A percentile compares a stretch with the other conserved stretches of the same genome.
phyloP scores from a whole-genome alignment of 2,797 vertebrate genomes.

The Dryobates pubescens region DNA sequence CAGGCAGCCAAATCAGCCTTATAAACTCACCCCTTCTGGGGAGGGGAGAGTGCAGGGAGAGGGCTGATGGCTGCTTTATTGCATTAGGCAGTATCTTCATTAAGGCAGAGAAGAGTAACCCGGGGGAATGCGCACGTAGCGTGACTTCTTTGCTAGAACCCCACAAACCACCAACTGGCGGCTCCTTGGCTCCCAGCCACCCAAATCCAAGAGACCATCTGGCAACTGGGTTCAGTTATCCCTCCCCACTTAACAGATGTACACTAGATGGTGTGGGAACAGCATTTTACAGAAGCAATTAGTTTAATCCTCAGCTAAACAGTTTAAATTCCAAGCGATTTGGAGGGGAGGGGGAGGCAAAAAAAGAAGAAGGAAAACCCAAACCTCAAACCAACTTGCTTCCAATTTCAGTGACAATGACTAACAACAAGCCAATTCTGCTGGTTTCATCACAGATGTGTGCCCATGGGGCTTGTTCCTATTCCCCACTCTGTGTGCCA shows the following conservation, averaged over 20 bases:
- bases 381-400: neutral
- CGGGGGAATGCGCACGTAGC: conserved; percentile 18
- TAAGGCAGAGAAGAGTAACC: conserved; percentile 41
- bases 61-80: conserved; percentile 26
- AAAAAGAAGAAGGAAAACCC: neutral
- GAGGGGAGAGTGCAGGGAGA: neutral
- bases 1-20: conserved; percentile 45
- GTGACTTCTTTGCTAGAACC: conserved; percentile 60
- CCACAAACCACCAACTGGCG: conserved; percentile 66
- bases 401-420: conserved; percentile 16
- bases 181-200: conserved; percentile 66
- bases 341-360: neutral
- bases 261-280: conserved; percentile 48
- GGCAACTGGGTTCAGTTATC: conserved; percentile 55
- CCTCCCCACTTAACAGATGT: conserved; percentile 63
- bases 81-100: conserved; percentile 57
- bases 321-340: conserved; percentile 66
- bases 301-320: conserved; percentile 70
- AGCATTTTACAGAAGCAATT: conserved; percentile 66
- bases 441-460: neutral
- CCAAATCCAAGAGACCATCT: conserved; percentile 74
- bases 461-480: neutral
- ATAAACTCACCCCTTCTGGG: neutral
- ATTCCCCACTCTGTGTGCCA: rapidly evolving
- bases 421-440: neutral